Percentiles rank a stretch among this genome's conserved stretches.
These are phyloP conservation scores for Tuta absoluta DNA, from an alignment of 2,888 invertebrate genomes.

Conservation along the genomic window DNA sequence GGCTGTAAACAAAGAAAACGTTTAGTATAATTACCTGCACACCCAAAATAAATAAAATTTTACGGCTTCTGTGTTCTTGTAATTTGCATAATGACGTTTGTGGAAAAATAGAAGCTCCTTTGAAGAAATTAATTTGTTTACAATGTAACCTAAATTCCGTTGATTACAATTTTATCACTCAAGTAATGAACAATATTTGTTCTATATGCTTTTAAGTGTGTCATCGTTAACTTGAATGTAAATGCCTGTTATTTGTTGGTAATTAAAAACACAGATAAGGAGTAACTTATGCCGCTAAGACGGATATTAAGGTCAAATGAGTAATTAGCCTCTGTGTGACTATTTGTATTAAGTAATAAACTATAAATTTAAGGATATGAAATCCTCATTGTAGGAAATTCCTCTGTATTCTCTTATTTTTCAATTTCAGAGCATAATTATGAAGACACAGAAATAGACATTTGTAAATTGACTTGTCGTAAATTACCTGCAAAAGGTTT, in stretches of 20 bases:
- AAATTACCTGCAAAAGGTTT: too few relatives aligned
- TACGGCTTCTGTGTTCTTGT: constrained; percentile 15
- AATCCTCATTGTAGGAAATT: too few relatives aligned
- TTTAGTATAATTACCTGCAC: constrained; percentile 21
- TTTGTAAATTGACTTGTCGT: too few relatives aligned
- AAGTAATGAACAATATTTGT: constrained; percentile 11
- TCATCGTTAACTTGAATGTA: neutral
- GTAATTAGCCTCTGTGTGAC: neutral
- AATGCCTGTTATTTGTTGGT: neutral
- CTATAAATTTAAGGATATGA: neutral
- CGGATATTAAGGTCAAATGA: constrained; percentile 8
- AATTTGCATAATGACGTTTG: constrained; percentile 31
- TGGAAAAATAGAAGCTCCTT: constrained; percentile 26
- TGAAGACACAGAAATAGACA: too few relatives aligned
- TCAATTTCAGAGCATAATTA: too few relatives aligned
- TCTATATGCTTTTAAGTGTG: constrained; percentile 4
- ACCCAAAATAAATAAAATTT: constrained; percentile 26
- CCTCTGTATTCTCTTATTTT: too few relatives aligned
- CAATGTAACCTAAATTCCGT: constrained; percentile 21
- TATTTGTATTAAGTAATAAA: neutral
- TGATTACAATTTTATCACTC: constrained; percentile 24
- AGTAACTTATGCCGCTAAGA: neutral
- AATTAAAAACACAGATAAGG: neutral
- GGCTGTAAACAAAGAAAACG: constrained; percentile 62
- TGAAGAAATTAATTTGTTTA: constrained; percentile 29